Evolutionary conservation across 2,113 vertebrate genomes (phyloP).

Genomic region (Platichthys stellatus): DNA sequence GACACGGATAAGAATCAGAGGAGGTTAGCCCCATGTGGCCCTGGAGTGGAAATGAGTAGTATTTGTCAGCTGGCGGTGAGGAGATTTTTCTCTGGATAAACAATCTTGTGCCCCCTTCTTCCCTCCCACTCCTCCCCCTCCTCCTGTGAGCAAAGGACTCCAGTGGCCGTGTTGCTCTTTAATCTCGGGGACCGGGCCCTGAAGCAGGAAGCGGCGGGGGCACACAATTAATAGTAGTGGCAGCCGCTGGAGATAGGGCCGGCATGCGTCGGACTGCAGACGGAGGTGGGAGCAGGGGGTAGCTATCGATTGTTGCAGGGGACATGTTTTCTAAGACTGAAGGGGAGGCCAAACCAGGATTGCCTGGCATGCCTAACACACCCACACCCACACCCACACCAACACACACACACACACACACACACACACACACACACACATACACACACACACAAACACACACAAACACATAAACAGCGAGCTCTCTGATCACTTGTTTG

Average conservation of each 20-base stretch:
- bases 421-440: slow-evolving; percentile 10
- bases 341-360: slow-evolving; percentile 39
- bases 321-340: slow-evolving; percentile 59
- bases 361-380: slow-evolving; percentile 53
- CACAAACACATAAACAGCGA: slow-evolving; percentile 3
- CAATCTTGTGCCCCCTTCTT: slow-evolving; percentile 48
- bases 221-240: slow-evolving; percentile 65
- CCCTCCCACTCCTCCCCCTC: slow-evolving; percentile 16
- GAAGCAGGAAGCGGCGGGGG: slow-evolving; percentile 55
- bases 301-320: slow-evolving; percentile 67
- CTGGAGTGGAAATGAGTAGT: slow-evolving; percentile 44
- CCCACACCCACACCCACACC: slow-evolving; percentile 34
- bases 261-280: slow-evolving; percentile 40
- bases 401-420: slow-evolving; percentile 11
- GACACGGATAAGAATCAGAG: slow-evolving; percentile 22
- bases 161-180: slow-evolving; percentile 56
- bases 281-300: slow-evolving; percentile 39
- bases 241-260: slow-evolving; percentile 44
- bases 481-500: slow-evolving; percentile 45
- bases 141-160: slow-evolving; percentile 63
- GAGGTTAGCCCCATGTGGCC: slow-evolving; percentile 30
- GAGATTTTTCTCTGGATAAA: slow-evolving; percentile 63
- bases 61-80: slow-evolving; percentile 38
- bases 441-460: slow-evolving; percentile 34
- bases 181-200: slow-evolving; percentile 51